Evolutionary conservation across 2,113 vertebrate species (phyloP), one percentile per base, ranked within the genome.

Genomic region (Lucifuga dentata): DNA sequence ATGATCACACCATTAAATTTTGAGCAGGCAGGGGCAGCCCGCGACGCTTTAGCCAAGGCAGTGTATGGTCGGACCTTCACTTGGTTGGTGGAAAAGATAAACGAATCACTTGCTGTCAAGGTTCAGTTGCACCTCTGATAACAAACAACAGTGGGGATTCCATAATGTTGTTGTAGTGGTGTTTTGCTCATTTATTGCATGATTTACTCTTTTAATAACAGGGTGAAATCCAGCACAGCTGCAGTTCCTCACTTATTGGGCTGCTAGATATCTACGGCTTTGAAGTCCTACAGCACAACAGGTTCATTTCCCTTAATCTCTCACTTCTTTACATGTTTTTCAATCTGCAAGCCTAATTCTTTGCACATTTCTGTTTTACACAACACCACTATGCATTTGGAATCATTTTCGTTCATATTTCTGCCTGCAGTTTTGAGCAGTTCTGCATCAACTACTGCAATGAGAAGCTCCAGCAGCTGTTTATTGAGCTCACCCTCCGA

Each of bases 391-490:
- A 23, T 9, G 13, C 16, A 10, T 43, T 44, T 45, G 19, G 5
- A 10, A 3, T 33, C 0, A 16, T 44, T 32, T 38, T 3, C 1
- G 8, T 8, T n/a, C 2, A 1, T 46, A 10, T 15, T 38, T 52
- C 40, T 53, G 13, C 52, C 23, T 45, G 5, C 86, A 99, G 98
- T 89, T 99, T 99, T 73, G 98, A 99, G 89, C 98, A 99, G 77
- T 99, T 99, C 85, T 99, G 98, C 81, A 98, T 99, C 80, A 99
- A 99, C 88, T 99, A 98, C 61, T 99, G 97, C 89, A 99, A 98
- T 0, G 98, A 99, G 80, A 99, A 99, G 76, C 90, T 99, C 58
- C 98, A 99, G 87, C 98, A 99, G 86, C 94, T 99, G 49, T 98
- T 99, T 77, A 97, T 98, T 0, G 97, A 98, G 76, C 95, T 99